A percentile compares a stretch with the other conserved stretches of the same genome.
phyloP scores from a whole-genome alignment of 2,888 invertebrate genomes.

The Hyposoter dolosus region DNA sequence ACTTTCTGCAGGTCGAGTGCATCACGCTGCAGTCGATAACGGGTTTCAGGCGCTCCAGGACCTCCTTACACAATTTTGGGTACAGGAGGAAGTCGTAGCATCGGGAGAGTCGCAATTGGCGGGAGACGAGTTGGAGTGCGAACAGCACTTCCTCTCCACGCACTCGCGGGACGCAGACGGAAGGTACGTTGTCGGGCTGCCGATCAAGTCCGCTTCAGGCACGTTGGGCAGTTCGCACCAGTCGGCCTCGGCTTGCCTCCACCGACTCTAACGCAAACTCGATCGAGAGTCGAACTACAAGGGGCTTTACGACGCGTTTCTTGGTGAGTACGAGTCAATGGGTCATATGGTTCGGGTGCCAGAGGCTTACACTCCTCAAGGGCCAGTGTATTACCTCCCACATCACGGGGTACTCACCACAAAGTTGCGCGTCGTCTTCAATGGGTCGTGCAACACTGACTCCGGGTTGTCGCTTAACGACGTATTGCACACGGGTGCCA shows the following conservation, averaged over 20 bases:
- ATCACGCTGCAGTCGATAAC: slow-evolving; percentile 23
- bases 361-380: not conserved
- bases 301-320: no score
- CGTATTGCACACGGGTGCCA: no score
- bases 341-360: slow-evolving; percentile 16
- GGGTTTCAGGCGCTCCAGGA: slow-evolving; percentile 9
- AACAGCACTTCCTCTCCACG: slow-evolving; percentile 30
- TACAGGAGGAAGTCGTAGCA: no score
- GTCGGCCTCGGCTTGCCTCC: slow-evolving; percentile 21
- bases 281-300: slow-evolving; percentile 15
- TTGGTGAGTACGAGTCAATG: slow-evolving; percentile 44
- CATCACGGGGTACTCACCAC: no score
- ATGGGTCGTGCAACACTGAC: no score
- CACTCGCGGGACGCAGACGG: slow-evolving; percentile 31
- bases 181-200: slow-evolving; percentile 38
- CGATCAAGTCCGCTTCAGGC: not conserved
- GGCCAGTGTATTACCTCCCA: not conserved
- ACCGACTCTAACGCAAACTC: slow-evolving; percentile 17
- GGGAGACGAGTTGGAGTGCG: no score
- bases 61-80: slow-evolving; percentile 4
- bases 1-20: not conserved
- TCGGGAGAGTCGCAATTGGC: no score
- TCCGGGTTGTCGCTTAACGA: no score
- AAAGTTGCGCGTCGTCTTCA: no score
- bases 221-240: slow-evolving; percentile 9